Conservation (phyloP, 2,888 invertebrate genomes). For the Heliconius ethilla region DNA sequence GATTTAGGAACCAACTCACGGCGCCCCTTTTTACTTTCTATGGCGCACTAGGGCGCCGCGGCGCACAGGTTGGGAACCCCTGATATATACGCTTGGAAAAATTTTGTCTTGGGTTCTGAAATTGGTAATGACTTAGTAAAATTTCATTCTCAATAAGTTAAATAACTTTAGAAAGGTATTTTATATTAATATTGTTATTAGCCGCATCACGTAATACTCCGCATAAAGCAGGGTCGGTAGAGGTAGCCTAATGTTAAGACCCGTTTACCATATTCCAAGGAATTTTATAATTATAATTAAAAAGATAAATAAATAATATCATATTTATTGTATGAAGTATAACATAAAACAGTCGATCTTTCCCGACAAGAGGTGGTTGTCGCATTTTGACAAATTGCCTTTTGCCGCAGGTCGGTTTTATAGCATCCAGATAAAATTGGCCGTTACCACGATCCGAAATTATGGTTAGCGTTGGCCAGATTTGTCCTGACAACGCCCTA, state of each 20-base stretch:
- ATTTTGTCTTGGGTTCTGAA: too few species aligned
- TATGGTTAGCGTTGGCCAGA: slow-evolving; percentile 31
- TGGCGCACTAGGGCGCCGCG: too few species aligned
- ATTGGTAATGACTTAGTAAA: too few species aligned
- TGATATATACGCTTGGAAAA: too few species aligned
- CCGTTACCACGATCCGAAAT: slow-evolving; percentile 32
- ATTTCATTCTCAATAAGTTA: too few species aligned
- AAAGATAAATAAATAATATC: background rate
- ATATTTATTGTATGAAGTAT: slow-evolving; percentile 15
- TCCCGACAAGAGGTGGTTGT: slow-evolving; percentile 21
- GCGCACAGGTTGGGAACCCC: too few species aligned
- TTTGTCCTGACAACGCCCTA: slow-evolving; percentile 21
- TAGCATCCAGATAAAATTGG: slow-evolving; percentile 34
- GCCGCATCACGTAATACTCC: background rate
- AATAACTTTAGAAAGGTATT: too few species aligned
- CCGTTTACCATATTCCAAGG: too few species aligned
- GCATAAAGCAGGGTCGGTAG: background rate
- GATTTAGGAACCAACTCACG: too few species aligned
- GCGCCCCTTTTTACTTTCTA: too few species aligned
- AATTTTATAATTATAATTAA: background rate
- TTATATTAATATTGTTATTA: too few species aligned
- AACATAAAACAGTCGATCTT: slow-evolving; percentile 31
- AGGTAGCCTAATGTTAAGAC: background rate
- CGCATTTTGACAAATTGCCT: slow-evolving; percentile 36
- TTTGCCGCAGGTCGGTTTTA: slow-evolving; percentile 35